Evolutionary conservation across 2,113 vertebrate genomes (phyloP).

Genomic region (Pseudorasbora parva): DNA sequence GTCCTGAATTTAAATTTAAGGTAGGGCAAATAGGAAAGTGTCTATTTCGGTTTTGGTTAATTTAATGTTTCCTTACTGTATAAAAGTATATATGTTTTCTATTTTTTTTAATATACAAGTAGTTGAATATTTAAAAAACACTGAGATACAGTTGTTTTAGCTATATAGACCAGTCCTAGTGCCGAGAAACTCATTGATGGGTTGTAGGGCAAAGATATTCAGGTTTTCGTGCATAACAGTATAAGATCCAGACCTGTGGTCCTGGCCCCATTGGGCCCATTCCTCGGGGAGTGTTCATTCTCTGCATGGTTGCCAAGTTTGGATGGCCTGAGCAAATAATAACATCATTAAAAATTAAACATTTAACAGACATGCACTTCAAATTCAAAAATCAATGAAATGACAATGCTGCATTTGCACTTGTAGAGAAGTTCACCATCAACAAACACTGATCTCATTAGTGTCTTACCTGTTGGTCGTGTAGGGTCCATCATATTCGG

Average conservation of each 20-base stretch:
- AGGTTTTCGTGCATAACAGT: not conserved
- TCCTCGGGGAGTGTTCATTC: conserved; percentile 55
- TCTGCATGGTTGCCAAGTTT: conserved; percentile 57
- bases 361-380: not conserved
- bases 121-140: not conserved
- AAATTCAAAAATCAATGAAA: not conserved
- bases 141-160: not conserved
- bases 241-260: conserved; percentile 49
- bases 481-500: conserved; percentile 59
- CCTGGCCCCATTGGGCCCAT: conserved; percentile 56
- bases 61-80: not conserved
- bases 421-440: not conserved
- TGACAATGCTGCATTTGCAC: not conserved
- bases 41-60: no score
- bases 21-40: no score
- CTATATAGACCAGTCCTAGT: not conserved
- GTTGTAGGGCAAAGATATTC: not conserved
- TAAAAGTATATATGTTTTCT: not conserved
- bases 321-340: conserved; percentile 53
- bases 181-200: not conserved
- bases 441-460: not conserved
- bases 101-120: not conserved
- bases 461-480: conserved; percentile 51
- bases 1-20: no score
- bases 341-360: not conserved